Evolutionary conservation across 2,113 vertebrate genomes (phyloP).

Genomic region (Pangasianodon gigas): DNA sequence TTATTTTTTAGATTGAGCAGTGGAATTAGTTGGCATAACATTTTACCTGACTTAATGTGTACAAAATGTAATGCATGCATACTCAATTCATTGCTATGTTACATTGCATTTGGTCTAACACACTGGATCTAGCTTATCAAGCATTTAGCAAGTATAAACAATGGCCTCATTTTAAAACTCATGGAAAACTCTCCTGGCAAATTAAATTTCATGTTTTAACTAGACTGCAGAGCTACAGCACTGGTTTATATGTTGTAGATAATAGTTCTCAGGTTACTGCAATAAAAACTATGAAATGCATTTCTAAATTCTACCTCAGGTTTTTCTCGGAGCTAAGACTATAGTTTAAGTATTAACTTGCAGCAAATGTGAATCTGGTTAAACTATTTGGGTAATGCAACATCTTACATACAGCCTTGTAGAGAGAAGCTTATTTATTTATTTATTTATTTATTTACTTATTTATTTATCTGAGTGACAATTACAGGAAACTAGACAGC

Average conservation of each 20-base stretch:
- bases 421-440: background rate
- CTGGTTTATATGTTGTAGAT: background rate
- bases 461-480: slow-evolving; percentile 19
- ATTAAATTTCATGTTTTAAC: background rate
- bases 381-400: background rate
- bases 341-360: background rate
- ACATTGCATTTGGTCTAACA: background rate
- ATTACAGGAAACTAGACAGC: slow-evolving; percentile 66
- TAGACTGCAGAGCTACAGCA: background rate
- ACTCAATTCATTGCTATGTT: background rate
- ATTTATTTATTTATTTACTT: too few species aligned
- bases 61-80: background rate
- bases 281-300: too few species aligned
- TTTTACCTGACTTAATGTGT: background rate
- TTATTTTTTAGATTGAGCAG: background rate
- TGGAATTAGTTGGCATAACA: background rate
- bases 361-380: background rate
- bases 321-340: background rate
- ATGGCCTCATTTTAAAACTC: background rate
- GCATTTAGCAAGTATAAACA: background rate
- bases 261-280: background rate
- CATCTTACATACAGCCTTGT: background rate
- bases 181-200: background rate
- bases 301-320: background rate
- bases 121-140: background rate